A percentile compares a stretch with the other conserved stretches of the same genome.
These are phyloP conservation scores for Sitophilus oryzae DNA, from an alignment of 1,140 invertebrate species.

Conservation along the genomic window DNA sequence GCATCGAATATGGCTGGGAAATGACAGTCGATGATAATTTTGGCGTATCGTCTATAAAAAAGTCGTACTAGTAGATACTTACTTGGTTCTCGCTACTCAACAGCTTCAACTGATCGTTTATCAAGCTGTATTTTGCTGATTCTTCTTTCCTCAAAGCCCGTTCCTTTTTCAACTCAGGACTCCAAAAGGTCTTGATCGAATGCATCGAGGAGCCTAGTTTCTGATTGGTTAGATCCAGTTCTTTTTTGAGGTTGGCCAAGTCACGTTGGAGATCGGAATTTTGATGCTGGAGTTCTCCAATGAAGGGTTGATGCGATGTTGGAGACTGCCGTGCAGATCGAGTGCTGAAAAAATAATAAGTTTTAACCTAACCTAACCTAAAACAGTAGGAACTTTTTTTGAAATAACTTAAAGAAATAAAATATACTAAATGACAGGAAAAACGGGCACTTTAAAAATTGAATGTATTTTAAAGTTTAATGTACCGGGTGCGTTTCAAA, in stretches of 20 bases:
- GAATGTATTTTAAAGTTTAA: too few relatives aligned
- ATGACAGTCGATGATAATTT: too few relatives aligned
- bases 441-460: too few relatives aligned
- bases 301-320: slow-evolving; percentile 52
- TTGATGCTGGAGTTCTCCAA: slow-evolving; percentile 91
- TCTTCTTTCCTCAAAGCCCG: slow-evolving; percentile 94
- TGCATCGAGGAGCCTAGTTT: slow-evolving; percentile 98
- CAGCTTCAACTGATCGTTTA: slow-evolving; percentile 95
- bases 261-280: slow-evolving; percentile 94
- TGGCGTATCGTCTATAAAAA: too few relatives aligned
- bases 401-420: too few relatives aligned
- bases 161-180: slow-evolving; percentile 98
- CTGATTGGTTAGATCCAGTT: slow-evolving; percentile 94
- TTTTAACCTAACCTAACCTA: too few relatives aligned
- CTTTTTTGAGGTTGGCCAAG: slow-evolving; percentile 91
- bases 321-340: slow-evolving; percentile 73
- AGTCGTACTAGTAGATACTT: too few relatives aligned
- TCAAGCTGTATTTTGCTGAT: slow-evolving; percentile 91
- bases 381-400: too few relatives aligned
- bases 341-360: slow-evolving; percentile 15
- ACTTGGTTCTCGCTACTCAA: slow-evolving; percentile 97
- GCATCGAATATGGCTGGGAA: too few relatives aligned
- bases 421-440: too few relatives aligned
- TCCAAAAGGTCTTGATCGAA: slow-evolving; percentile 99
- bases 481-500: too few relatives aligned